phyloP scores from a whole-genome alignment of 2,797 vertebrate genomes.

The Coranthus polyacanthus region DNA sequence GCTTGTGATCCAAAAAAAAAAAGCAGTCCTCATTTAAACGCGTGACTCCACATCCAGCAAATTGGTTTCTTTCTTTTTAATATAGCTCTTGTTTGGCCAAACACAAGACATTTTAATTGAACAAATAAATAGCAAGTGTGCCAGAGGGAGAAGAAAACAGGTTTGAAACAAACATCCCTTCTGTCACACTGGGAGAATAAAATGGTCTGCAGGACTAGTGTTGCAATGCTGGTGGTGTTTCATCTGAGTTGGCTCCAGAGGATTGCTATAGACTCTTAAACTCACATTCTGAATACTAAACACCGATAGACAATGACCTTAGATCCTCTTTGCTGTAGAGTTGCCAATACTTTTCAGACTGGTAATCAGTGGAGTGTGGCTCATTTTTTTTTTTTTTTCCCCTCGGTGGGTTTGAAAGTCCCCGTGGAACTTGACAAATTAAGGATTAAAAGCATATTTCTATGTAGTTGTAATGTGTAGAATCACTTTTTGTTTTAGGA shows the following conservation, averaged over 20 bases:
- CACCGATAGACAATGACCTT: conserved; percentile 57
- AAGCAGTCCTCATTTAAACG: conserved; percentile 48
- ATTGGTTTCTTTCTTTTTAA: conserved; percentile 72
- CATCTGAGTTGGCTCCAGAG: conserved; percentile 66
- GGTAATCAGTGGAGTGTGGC: conserved; percentile 31
- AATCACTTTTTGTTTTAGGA: background rate
- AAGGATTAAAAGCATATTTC: no score
- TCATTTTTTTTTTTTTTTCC: conserved; percentile 34
- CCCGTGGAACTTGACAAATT: conserved; percentile 30
- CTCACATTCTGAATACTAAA: conserved; percentile 72
- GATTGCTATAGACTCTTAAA: conserved; percentile 69
- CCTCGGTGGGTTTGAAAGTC: conserved; percentile 44
- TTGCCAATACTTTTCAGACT: conserved; percentile 34
- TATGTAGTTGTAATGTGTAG: background rate
- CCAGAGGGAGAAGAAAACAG: conserved; percentile 44
- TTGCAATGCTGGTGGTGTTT: conserved; percentile 75
- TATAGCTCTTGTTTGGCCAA: conserved; percentile 55
- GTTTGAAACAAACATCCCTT: conserved; percentile 62
- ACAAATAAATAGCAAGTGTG: conserved; percentile 69
- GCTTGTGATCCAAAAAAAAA: conserved; percentile 44
- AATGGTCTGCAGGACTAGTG: conserved; percentile 62
- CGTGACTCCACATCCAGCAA: conserved; percentile 61
- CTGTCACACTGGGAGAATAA: conserved; percentile 62
- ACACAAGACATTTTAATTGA: conserved; percentile 72
- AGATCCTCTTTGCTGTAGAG: conserved; percentile 55